A percentile compares a stretch with the other conserved stretches of the same genome.
These are phyloP conservation scores for Dorcus parallelipipedus DNA, from an alignment of 2,888 invertebrate species.

Conservation along the genomic window DNA sequence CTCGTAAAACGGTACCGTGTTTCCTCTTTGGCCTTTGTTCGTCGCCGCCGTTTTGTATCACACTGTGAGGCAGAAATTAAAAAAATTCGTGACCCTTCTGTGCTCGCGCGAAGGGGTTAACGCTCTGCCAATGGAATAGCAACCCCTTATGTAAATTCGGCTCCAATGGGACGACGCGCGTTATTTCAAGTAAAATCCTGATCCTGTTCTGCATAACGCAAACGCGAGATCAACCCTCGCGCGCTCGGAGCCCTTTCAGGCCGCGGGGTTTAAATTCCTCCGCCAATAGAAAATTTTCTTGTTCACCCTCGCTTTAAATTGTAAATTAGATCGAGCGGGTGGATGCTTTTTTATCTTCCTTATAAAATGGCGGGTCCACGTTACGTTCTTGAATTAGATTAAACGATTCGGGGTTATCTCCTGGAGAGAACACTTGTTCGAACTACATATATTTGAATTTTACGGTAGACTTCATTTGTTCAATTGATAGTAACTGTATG, in stretches of 20 bases:
- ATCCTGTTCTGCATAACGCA: constrained; percentile 18
- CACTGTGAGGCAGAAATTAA: too few relatives aligned
- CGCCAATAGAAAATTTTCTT: constrained; percentile 31
- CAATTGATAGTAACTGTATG: too few relatives aligned
- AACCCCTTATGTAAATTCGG: constrained; percentile 35
- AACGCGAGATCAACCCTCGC: constrained; percentile 15
- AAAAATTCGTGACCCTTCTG: neutral
- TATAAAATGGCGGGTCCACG: constrained; percentile 10
- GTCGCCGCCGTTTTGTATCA: too few relatives aligned
- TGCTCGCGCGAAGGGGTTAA: neutral
- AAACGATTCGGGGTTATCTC: neutral
- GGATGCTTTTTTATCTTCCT: constrained; percentile 3
- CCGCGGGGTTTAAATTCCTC: constrained; percentile 32
- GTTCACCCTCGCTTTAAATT: constrained; percentile 40
- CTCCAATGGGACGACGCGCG: constrained; percentile 30
- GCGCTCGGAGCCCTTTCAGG: constrained; percentile 17
- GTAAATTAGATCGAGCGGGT: constrained; percentile 32
- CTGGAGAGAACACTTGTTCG: too few relatives aligned
- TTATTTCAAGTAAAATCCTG: constrained; percentile 33
- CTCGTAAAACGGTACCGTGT: too few relatives aligned
- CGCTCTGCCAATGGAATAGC: constrained; percentile 21
- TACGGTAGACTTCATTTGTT: too few relatives aligned
- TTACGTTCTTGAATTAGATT: neutral
- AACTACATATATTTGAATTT: too few relatives aligned
- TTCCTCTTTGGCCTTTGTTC: too few relatives aligned